These are phyloP conservation scores for Tiliacea citrago DNA, from an alignment of 2,888 invertebrate species.

Conservation along the genomic window DNA sequence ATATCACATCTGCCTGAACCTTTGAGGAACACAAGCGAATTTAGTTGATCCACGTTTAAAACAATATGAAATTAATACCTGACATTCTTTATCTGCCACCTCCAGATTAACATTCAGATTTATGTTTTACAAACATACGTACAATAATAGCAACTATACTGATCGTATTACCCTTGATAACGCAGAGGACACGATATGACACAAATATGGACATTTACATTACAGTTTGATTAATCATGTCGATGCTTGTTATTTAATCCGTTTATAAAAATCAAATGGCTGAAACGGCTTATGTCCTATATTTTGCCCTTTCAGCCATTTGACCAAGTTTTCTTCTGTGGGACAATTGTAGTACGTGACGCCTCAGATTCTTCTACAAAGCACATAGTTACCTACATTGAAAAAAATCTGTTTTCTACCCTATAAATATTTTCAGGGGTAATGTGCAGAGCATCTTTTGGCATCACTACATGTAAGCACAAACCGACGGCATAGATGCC, in stretches of 20 bases:
- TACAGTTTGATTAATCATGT: slow-evolving; percentile 8
- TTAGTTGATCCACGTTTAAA: neutral
- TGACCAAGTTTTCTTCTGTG: neutral
- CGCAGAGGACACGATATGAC: slow-evolving; percentile 42
- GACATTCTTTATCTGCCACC: slow-evolving; percentile 35
- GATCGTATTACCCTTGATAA: slow-evolving; percentile 44
- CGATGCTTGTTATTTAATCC: neutral
- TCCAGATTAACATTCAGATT: slow-evolving; percentile 36
- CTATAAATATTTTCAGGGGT: neutral
- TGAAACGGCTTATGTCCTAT: no score
- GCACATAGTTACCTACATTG: neutral
- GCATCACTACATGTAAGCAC: no score
- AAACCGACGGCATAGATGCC: no score
- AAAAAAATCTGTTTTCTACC: neutral
- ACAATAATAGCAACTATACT: neutral
- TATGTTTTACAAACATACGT: slow-evolving; percentile 30
- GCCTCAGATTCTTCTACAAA: neutral
- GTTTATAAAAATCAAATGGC: no score
- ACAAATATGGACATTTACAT: slow-evolving; percentile 16
- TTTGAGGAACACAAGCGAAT: neutral
- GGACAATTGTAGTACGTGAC: no score
- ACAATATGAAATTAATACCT: slow-evolving; percentile 38
- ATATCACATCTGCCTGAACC: neutral
- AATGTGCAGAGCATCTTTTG: neutral
- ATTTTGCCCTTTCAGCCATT: neutral